Evolutionary conservation across 2,113 vertebrate species (phyloP).

Genomic region (Porphyrio hochstetteri): DNA sequence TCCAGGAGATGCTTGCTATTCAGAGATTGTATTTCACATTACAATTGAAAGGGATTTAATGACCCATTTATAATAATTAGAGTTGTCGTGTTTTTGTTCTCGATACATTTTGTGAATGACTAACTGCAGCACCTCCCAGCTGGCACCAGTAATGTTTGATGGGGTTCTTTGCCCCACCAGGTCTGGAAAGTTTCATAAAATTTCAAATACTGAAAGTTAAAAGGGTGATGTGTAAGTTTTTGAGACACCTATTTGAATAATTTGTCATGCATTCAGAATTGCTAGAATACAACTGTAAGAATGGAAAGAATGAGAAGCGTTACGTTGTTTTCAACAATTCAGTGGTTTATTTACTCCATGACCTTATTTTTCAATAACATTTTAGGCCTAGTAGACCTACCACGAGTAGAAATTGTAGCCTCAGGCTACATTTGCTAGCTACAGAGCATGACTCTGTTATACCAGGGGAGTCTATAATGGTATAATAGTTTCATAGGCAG

Average conservation of each 20-base stretch:
- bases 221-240: neutral
- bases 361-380: neutral
- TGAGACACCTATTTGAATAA: neutral
- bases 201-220: constrained; percentile 8
- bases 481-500: neutral
- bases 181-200: constrained; percentile 19
- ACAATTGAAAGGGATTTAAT: constrained; percentile 39
- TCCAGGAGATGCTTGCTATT: constrained; percentile 8
- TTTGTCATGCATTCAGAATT: neutral
- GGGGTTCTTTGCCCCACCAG: neutral
- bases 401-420: neutral
- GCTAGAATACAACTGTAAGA: neutral
- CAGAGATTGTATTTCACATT: constrained; percentile 24
- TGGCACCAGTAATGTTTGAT: constrained; percentile 1
- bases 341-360: neutral
- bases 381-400: neutral
- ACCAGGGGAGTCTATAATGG: neutral
- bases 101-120: constrained; percentile 49
- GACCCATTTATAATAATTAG: constrained; percentile 57
- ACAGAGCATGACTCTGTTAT: constrained; percentile 3
- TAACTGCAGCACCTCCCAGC: constrained; percentile 34
- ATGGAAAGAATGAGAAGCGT: neutral
- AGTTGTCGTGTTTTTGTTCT: constrained; percentile 1
- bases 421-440: neutral
- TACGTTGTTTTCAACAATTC: neutral